These are phyloP conservation scores for Python bivittatus DNA, from an alignment of 2,113 vertebrate genomes.

Conservation along the genomic window DNA sequence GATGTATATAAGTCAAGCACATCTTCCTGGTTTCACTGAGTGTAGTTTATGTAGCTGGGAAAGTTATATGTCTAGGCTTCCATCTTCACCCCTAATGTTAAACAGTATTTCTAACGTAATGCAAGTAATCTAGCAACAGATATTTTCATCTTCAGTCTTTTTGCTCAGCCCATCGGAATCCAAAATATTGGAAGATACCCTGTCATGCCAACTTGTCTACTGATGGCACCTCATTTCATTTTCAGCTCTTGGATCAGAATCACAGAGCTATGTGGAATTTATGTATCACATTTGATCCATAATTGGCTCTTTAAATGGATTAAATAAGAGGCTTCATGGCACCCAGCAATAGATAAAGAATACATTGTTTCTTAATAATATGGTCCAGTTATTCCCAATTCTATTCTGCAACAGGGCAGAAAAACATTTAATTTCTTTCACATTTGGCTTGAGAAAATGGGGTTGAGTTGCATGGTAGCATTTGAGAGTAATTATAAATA, in stretches of 20 bases:
- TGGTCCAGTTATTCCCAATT: background rate
- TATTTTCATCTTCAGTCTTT: background rate
- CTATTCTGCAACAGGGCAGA: background rate
- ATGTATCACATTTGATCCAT: background rate
- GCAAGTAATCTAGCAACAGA: background rate
- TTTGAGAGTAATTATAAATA: background rate
- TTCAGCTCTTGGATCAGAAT: background rate
- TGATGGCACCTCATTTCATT: fast-evolving
- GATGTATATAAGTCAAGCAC: background rate
- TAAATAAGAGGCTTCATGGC: conserved; percentile 4
- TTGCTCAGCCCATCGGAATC: background rate
- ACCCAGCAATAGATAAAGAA: conserved; percentile 13
- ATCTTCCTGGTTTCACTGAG: background rate
- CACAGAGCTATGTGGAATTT: fast-evolving
- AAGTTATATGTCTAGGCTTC: background rate
- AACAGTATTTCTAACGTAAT: background rate
- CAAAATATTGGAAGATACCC: background rate
- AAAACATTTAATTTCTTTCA: conserved; percentile 9
- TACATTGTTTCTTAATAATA: background rate
- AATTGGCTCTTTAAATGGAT: conserved; percentile 17
- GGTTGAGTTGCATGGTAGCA: background rate
- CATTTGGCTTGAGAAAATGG: background rate
- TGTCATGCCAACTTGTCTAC: background rate
- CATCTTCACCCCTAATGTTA: background rate
- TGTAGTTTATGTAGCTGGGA: background rate